Conservation (phyloP, 92 coral and sea anemone species). For the Muricea muricata region DNA sequence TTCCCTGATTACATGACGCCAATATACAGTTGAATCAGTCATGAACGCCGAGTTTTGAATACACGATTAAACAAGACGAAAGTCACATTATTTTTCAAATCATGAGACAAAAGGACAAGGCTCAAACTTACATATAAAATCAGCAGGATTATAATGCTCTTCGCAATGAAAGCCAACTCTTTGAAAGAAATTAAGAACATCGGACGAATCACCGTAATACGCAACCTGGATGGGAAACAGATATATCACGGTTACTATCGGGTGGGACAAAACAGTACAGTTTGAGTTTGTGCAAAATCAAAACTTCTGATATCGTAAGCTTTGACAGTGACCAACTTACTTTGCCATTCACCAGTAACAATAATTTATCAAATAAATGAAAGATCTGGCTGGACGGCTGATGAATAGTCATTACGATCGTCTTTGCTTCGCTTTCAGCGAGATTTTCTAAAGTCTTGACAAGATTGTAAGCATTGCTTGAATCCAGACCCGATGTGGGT, state of each 20-base stretch:
- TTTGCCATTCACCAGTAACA: constrained; percentile 90
- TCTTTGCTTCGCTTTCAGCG: constrained; percentile 83
- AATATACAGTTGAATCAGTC: no score
- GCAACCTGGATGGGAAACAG: constrained; percentile 66
- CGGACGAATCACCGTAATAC: constrained; percentile 77
- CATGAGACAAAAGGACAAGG: not conserved
- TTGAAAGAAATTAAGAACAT: constrained; percentile 78
- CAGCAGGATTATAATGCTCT: constrained; percentile 92
- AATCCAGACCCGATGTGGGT: constrained; percentile 95
- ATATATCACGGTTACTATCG: not conserved
- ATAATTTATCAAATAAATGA: constrained; percentile 88
- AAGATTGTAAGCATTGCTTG: constrained; percentile 89
- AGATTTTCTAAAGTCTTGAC: constrained; percentile 77
- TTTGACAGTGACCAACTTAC: constrained; percentile 32
- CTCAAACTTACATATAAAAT: constrained; percentile 79
- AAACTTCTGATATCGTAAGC: no score
- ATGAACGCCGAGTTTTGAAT: not conserved
- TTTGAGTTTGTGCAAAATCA: no score
- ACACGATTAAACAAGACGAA: not conserved
- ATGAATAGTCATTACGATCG: constrained; percentile 86
- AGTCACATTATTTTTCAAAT: not conserved
- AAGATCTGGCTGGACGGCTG: constrained; percentile 98
- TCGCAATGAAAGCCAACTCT: constrained; percentile 76
- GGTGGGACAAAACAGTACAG: no score
- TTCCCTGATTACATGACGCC: no score